Percentiles rank a stretch among this genome's conserved stretches.
These are phyloP conservation scores for Mamestra brassicae DNA, from an alignment of 2,888 invertebrate genomes.

Conservation along the genomic window DNA sequence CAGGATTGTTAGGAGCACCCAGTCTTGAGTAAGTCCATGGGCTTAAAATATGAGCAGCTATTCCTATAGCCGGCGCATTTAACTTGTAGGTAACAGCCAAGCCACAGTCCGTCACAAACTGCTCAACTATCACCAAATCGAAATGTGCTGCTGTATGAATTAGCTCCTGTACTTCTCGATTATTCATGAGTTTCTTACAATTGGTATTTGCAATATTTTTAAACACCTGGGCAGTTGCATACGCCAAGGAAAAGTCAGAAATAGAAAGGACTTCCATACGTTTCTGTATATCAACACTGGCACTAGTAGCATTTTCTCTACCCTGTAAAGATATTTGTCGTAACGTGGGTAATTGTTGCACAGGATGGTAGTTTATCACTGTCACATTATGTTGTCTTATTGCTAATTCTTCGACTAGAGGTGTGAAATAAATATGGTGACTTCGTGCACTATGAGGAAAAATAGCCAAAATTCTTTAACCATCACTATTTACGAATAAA, in stretches of 20 bases:
- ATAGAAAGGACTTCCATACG: constrained; percentile 32
- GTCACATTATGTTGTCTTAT: constrained; percentile 75
- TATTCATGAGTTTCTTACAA: constrained; percentile 67
- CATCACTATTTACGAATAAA: constrained; percentile 23
- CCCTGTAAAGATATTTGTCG: constrained; percentile 74
- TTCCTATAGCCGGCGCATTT: constrained; percentile 87
- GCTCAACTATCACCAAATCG: constrained; percentile 90
- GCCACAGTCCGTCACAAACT: constrained; percentile 91
- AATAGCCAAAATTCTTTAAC: constrained; percentile 70
- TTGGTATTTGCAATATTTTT: constrained; percentile 62
- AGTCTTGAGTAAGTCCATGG: constrained; percentile 84
- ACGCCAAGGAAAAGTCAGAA: constrained; percentile 52
- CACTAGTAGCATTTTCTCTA: constrained; percentile 36
- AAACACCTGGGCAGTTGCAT: constrained; percentile 42
- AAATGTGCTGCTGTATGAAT: constrained; percentile 78
- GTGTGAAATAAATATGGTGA: constrained; percentile 68
- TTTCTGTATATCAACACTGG: constrained; percentile 40
- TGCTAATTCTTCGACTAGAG: constrained; percentile 70
- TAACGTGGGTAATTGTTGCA: constrained; percentile 76
- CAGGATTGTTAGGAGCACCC: constrained; percentile 90
- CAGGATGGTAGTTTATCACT: constrained; percentile 77
- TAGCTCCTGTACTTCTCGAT: constrained; percentile 66
- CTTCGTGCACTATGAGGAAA: constrained; percentile 75
- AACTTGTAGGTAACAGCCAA: constrained; percentile 89
- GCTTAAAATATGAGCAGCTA: constrained; percentile 65